Evolutionary conservation across 2,113 vertebrate species (phyloP).

Genomic region (Hippocampus abdominalis): DNA sequence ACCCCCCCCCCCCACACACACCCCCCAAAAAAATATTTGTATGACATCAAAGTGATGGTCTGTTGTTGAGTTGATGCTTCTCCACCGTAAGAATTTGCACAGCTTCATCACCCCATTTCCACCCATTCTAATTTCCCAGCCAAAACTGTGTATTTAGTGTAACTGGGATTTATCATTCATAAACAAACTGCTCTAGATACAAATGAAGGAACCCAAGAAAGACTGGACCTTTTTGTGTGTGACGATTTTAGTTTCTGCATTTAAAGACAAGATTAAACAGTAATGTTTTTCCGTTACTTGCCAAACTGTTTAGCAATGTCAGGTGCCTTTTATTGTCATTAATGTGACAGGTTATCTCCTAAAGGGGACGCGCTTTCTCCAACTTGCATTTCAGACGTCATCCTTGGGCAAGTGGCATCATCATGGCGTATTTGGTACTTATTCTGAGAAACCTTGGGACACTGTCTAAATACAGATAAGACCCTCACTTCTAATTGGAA

Average conservation of each 20-base stretch:
- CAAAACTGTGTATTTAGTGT: neutral
- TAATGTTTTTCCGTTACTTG: neutral
- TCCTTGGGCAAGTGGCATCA: neutral
- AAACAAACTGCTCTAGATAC: neutral
- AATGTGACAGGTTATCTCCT: neutral
- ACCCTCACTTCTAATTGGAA: neutral
- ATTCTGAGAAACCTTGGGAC: neutral
- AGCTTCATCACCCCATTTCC: neutral
- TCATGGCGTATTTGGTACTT: neutral
- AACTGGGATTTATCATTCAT: neutral
- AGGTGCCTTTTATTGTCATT: neutral
- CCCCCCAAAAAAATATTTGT: neutral
- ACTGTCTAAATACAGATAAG: slow-evolving; percentile 26
- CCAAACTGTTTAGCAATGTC: no score
- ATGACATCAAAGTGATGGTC: no score
- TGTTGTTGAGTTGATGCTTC: no score
- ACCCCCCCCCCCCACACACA: no score
- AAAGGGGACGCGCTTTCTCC: no score
- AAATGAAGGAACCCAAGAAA: neutral
- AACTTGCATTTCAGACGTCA: neutral
- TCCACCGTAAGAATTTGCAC: neutral
- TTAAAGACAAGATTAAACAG: neutral
- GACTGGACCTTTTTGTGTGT: neutral
- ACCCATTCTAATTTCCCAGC: neutral
- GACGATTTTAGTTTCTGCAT: neutral